Evolutionary conservation across 1,140 invertebrate genomes (phyloP), one percentile per base, ranked within the genome.

Genomic region (Drosophila hydei): DNA sequence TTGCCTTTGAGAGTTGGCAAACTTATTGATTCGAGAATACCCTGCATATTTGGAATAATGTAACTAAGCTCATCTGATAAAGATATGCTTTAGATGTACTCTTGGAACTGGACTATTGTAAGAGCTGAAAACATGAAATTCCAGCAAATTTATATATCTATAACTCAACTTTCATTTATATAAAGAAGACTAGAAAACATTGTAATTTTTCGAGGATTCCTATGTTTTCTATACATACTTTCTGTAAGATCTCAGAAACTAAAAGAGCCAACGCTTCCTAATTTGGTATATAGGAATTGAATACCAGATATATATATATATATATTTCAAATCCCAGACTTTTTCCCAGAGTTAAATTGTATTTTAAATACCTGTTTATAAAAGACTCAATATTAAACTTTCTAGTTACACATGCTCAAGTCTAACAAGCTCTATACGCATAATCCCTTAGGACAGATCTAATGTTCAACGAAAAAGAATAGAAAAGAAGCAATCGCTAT

Each of bases 401-500:
- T 23, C 21, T 27, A 3, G 25, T 27, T 27, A 27, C 3, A 27
- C 27, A 9, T 30, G 8, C 8, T 9, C 30, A 11, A 21, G 0
- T 25, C 11, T 11, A 47, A 18, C 36, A 42, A 69, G 18, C 11
- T 18, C 9, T 40, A 19, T 40, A 3, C 27, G 27, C 5, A 43
- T 36, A 30, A 51, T 47, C 47, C 45, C 14, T 4, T 40, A 27
- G 0, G 6, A 14, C 8, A 30, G 21, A 18, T 23, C 33, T 27
- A 12, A 60, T 62, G 9, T 40, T 47, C 33, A 43, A 62, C 56
- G 64, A 51, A 64, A 21, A 21, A 23, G 9, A 48, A 18, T 40
- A 38, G 43, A 48, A 19, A 27, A 58, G 23, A 43, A 33, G 58
- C 30, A 60, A 48, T n/a, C 54, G 81, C 69, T 80, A 80, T 85